A percentile compares a stretch with the other conserved stretches of the same genome.
These are phyloP conservation scores for Drosophila lini DNA, from an alignment of 1,140 invertebrate genomes.

Conservation along the genomic window DNA sequence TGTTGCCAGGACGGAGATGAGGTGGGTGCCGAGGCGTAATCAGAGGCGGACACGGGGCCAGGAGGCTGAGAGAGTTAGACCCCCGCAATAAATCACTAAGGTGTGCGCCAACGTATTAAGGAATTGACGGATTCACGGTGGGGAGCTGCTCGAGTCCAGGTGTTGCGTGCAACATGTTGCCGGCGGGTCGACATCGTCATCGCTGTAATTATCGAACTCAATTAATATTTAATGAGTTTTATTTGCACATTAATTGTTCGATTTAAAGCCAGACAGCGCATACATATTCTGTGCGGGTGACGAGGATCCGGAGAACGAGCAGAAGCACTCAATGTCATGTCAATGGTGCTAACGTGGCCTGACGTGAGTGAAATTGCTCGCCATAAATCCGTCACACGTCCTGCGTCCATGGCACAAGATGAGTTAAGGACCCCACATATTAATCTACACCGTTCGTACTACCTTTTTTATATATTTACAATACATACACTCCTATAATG, in stretches of 20 bases:
- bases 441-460: too few species aligned
- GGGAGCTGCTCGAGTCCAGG: slow-evolving; percentile 18
- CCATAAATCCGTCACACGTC: slow-evolving; percentile 44
- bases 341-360: slow-evolving; percentile 55
- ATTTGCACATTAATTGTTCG: slow-evolving; percentile 79
- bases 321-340: slow-evolving; percentile 32
- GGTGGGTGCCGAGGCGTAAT: slow-evolving; percentile 15
- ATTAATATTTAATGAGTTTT: slow-evolving; percentile 77
- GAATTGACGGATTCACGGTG: slow-evolving; percentile 22
- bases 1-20: slow-evolving; percentile 14
- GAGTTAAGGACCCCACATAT: neutral
- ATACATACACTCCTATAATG: too few species aligned
- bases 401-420: neutral
- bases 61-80: slow-evolving; percentile 1
- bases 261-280: slow-evolving; percentile 29
- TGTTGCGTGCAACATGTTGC: slow-evolving; percentile 56
- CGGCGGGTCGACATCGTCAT: neutral
- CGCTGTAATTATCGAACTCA: slow-evolving; percentile 73
- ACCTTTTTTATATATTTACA: too few species aligned
- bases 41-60: slow-evolving; percentile 12
- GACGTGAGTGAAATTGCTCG: slow-evolving; percentile 71
- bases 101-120: slow-evolving; percentile 28
- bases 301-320: slow-evolving; percentile 1
- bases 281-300: slow-evolving; percentile 5
- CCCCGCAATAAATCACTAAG: slow-evolving; percentile 38